A percentile compares a stretch with the other conserved stretches of the same genome.
Evolutionary conservation across 2,113 vertebrate species (phyloP).

Genomic region (Zapornia atra): DNA sequence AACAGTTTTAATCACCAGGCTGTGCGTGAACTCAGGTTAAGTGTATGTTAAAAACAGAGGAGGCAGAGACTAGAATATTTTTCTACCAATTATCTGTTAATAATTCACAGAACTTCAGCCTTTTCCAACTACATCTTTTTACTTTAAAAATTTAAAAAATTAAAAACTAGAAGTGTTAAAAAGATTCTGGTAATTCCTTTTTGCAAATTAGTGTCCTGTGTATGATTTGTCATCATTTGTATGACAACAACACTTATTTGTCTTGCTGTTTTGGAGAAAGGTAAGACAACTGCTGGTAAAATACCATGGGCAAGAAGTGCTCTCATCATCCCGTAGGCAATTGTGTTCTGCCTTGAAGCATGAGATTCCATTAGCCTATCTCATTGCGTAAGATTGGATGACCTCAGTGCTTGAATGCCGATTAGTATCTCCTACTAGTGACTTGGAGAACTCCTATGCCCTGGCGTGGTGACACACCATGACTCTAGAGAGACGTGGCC

Average conservation of each 20-base stretch:
- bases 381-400: not conserved
- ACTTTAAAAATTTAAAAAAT: not conserved
- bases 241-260: not conserved
- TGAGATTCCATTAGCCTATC: constrained; percentile 25
- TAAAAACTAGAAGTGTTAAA: not conserved
- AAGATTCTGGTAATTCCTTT: not conserved
- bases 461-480: not conserved
- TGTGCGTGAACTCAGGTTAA: not conserved
- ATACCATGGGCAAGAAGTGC: not conserved
- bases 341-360: not conserved
- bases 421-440: not conserved
- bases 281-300: not conserved
- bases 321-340: not conserved
- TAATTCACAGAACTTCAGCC: not conserved
- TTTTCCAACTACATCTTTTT: not conserved
- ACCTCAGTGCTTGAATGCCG: not conserved
- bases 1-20: not conserved
- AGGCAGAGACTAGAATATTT: not conserved
- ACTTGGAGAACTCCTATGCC: not conserved
- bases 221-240: not conserved
- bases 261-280: not conserved
- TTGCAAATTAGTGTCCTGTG: not conserved
- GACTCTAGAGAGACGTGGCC: not conserved
- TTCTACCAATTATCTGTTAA: not conserved
- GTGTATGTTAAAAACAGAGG: not conserved